Conservation (phyloP, 2,797 vertebrate genomes). For the Petrocephalus schoutedeni region DNA sequence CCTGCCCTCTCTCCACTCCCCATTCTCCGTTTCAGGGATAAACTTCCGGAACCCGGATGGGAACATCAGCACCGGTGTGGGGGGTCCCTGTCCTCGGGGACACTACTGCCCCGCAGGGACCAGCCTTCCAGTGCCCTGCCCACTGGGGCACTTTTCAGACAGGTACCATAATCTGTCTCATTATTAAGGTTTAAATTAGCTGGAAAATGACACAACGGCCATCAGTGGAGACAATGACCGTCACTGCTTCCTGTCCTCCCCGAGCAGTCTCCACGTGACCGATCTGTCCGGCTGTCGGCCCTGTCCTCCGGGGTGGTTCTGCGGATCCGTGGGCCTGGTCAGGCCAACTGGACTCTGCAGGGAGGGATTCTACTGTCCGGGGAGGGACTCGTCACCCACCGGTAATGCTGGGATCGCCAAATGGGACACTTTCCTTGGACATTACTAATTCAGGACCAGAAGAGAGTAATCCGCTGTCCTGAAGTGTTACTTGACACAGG, state of each 20-base stretch:
- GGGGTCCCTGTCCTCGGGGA: conserved; percentile 78
- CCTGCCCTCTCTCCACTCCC: neutral
- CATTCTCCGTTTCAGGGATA: conserved; percentile 60
- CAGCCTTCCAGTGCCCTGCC: conserved; percentile 69
- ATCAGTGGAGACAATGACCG: neutral
- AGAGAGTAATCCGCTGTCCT: conserved; percentile 6
- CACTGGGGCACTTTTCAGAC: conserved; percentile 77
- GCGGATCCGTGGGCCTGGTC: conserved; percentile 65
- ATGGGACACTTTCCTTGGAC: neutral
- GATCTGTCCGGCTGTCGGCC: conserved; percentile 61
- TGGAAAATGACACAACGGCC: neutral
- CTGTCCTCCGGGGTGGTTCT: conserved; percentile 76
- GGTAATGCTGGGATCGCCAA: conserved; percentile 50
- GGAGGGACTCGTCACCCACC: conserved; percentile 60
- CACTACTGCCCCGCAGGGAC: conserved; percentile 79
- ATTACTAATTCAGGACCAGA: conserved; percentile 12
- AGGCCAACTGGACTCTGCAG: conserved; percentile 75
- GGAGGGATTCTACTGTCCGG: conserved; percentile 76
- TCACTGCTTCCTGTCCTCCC: neutral
- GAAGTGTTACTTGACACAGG: neutral
- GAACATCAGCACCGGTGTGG: conserved; percentile 66
- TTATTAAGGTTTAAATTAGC: neutral
- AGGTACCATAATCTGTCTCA: conserved; percentile 52
- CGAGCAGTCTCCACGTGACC: conserved; percentile 61
- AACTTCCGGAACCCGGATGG: conserved; percentile 69